Evolutionary conservation across 2,888 invertebrate species (phyloP).

Genomic region (Hoplodrina blanda): DNA sequence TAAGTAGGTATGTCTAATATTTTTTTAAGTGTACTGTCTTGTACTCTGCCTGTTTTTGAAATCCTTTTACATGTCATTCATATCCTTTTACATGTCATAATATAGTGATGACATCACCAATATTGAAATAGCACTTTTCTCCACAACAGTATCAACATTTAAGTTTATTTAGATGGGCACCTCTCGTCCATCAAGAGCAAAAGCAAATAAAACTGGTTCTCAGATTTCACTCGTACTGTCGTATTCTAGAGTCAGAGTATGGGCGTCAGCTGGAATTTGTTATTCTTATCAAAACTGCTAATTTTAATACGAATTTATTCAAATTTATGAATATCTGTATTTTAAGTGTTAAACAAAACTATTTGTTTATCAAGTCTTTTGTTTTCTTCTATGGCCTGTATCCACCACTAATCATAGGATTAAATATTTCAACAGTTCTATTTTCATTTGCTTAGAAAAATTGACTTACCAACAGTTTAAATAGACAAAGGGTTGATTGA

Average conservation of each 20-base stretch:
- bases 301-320: constrained; percentile 14
- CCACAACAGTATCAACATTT: constrained; percentile 50
- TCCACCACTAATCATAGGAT: too few species aligned
- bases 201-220: constrained; percentile 73
- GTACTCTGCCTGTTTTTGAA: neutral
- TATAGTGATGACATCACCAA: neutral
- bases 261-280: constrained; percentile 39
- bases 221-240: constrained; percentile 73
- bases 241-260: constrained; percentile 67
- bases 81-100: neutral
- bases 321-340: neutral
- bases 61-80: neutral
- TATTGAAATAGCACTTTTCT: constrained; percentile 39
- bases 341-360: neutral
- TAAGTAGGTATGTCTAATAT: too few species aligned
- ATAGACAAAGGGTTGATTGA: neutral
- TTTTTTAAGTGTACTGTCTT: neutral
- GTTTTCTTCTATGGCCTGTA: constrained; percentile 4
- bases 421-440: too few species aligned
- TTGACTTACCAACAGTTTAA: neutral
- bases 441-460: too few species aligned
- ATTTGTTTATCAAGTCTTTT: constrained; percentile 9
- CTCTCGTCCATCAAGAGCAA: constrained; percentile 60
- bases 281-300: constrained; percentile 18
- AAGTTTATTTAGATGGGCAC: constrained; percentile 52